phyloP scores from a whole-genome alignment of 1,140 invertebrate genomes.

The Sycophaga agraensis region DNA sequence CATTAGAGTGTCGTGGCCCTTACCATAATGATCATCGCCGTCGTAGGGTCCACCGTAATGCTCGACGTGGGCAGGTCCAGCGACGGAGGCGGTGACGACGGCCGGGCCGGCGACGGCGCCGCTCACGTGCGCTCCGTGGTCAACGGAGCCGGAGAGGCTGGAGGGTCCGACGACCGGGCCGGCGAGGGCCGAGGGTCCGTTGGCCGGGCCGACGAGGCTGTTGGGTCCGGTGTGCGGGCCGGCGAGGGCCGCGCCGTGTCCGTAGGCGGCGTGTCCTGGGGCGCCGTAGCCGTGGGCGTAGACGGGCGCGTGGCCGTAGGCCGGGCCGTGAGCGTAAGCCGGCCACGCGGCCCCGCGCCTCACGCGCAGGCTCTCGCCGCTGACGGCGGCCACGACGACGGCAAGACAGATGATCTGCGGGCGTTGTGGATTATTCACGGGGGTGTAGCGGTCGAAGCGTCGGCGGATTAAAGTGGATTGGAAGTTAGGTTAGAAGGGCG shows the following conservation, averaged over 20 bases:
- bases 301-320: conserved; percentile 41
- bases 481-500: no score
- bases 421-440: no score
- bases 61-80: conserved; percentile 52
- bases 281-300: conserved; percentile 37
- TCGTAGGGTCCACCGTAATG: conserved; percentile 40
- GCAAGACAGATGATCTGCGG: conserved; percentile 34
- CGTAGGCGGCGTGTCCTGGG: conserved; percentile 38
- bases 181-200: conserved; percentile 47
- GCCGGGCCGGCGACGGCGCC: conserved; percentile 53
- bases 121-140: conserved; percentile 49
- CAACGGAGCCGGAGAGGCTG: conserved; percentile 51
- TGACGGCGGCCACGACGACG: conserved; percentile 32
- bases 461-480: no score
- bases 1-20: no score
- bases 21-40: conserved; percentile 26
- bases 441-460: no score
- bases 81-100: conserved; percentile 49
- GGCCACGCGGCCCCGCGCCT: conserved; percentile 31
- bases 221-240: conserved; percentile 46
- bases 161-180: conserved; percentile 49
- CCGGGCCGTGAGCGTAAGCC: conserved; percentile 35
- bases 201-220: conserved; percentile 44
- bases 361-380: conserved; percentile 32
- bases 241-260: conserved; percentile 46